Base-by-base conservation (phyloP, 2,888 invertebrate genomes). In the Creontiades dilutus region DNA sequence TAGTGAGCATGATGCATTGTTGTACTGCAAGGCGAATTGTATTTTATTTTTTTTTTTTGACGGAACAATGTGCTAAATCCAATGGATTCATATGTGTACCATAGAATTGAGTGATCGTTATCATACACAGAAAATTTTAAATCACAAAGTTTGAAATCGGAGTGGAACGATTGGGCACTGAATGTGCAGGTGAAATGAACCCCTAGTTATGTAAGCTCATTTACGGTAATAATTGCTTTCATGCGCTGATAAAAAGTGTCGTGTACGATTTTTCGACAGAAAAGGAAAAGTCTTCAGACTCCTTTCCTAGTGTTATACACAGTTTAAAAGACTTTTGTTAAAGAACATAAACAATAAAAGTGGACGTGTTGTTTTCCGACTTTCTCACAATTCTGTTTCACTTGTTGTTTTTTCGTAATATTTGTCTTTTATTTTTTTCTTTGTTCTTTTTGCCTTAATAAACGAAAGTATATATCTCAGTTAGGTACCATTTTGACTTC, bases 401-500 rank as follows among this genome's bases (percentile, higher is more conserved):
- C 82, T n/a, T n/a, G n/a, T n/a, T 89, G 80, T 81, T 80, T 47
- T 27, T 82, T 80, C 13, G 82, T 48, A 23, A 47, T 82, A 52
- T 27, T 47, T 82, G 4, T 82, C 0, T 52, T 89, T 82, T 80
- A 52, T 80, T 37, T 37, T 47, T 55, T 23, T 82, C 0, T 52
- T 89, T 89, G 80, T 80, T 80, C n/a, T n/a, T 47, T 55, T 89
- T 61, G 48, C 19, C 89, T 46, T 82, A 57, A 89, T 46, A 52
- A 89, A 89, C 88, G 88, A 88, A 88, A 78, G 37, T 55, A 89
- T 57, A 89, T 57, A 89, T 89, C 82, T 80, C 84, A 78, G 84
- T 90, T 90, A 91, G 90, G 93, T 93, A 95, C 95, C 94, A 95
- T 95, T 93, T 94, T 94, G 91, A 94, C 95, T 94, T 95, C 95